phyloP scores from a whole-genome alignment of 2,888 invertebrate genomes.

The Drosophila dives region DNA sequence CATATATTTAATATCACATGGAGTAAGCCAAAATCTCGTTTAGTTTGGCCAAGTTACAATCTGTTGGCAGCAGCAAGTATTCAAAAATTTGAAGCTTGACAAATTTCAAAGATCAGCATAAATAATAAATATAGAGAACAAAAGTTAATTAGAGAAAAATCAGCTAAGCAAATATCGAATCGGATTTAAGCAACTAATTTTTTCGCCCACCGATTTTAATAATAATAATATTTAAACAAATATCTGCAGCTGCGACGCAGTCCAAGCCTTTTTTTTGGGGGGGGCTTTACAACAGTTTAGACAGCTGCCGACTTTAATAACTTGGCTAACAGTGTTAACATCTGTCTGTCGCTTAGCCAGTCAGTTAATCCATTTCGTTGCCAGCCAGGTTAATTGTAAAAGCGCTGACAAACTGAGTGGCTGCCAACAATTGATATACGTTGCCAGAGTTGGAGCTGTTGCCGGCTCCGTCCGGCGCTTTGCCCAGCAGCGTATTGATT shows the following conservation, averaged over 20 bases:
- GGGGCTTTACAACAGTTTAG: not conserved
- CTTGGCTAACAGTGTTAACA: not conserved
- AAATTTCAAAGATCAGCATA: not conserved
- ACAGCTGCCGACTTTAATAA: not conserved
- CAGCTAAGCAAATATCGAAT: not conserved
- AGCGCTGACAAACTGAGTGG: constrained; percentile 10
- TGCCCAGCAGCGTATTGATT: constrained; percentile 48
- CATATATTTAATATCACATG: constrained; percentile 13
- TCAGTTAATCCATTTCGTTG: constrained; percentile 2
- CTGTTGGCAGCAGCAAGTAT: not conserved
- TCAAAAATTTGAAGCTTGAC: constrained; percentile 3
- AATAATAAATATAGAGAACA: not conserved
- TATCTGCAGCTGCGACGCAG: not conserved
- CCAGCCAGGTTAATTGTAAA: constrained; percentile 24
- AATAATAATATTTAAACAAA: not conserved
- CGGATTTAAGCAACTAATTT: not conserved
- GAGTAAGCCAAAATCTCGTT: constrained; percentile 15
- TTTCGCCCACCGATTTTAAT: not conserved
- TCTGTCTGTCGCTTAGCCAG: constrained; percentile 4
- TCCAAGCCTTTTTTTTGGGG: not conserved
- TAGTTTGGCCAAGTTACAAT: constrained; percentile 3
- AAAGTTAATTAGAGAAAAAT: not conserved
- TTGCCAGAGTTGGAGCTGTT: constrained; percentile 3
- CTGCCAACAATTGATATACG: not conserved
- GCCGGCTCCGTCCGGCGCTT: constrained; percentile 1